These are phyloP conservation scores for Oreocharis arfaki DNA, from an alignment of 2,113 vertebrate species.

Conservation along the genomic window DNA sequence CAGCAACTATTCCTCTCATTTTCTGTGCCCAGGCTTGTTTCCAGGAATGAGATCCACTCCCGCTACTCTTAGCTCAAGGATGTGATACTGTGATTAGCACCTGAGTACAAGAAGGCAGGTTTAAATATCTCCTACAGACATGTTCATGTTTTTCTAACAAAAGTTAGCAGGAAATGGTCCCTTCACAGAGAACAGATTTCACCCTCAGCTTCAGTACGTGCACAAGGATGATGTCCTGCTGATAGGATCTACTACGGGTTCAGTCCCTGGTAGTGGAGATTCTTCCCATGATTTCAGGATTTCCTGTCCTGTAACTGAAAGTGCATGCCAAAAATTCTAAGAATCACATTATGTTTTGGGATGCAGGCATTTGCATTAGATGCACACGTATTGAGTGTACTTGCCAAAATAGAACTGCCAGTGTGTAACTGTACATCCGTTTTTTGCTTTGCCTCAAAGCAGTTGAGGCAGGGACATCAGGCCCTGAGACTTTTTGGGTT, in stretches of 20 bases:
- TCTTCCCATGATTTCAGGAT: neutral
- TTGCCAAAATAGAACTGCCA: neutral
- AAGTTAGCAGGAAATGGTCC: neutral
- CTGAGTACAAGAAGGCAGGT: neutral
- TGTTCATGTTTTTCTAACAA: neutral
- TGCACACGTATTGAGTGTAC: neutral
- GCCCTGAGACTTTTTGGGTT: fast-evolving
- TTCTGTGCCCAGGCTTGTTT: neutral
- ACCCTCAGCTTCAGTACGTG: neutral
- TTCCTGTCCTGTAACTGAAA: neutral
- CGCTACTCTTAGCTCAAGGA: neutral
- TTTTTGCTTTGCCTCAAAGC: neutral
- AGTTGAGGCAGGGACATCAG: neutral
- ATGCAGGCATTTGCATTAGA: neutral
- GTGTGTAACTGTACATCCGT: neutral
- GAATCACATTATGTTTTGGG: neutral
- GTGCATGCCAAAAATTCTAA: neutral
- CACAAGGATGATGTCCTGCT: neutral
- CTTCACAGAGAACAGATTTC: neutral
- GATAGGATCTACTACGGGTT: neutral
- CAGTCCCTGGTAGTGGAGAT: neutral
- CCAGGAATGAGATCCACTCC: neutral
- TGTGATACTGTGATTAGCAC: neutral
- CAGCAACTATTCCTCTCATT: neutral
- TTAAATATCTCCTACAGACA: neutral